These are phyloP conservation scores for Sebastolobus altivelis DNA, from an alignment of 2,797 vertebrate species.

Conservation along the genomic window DNA sequence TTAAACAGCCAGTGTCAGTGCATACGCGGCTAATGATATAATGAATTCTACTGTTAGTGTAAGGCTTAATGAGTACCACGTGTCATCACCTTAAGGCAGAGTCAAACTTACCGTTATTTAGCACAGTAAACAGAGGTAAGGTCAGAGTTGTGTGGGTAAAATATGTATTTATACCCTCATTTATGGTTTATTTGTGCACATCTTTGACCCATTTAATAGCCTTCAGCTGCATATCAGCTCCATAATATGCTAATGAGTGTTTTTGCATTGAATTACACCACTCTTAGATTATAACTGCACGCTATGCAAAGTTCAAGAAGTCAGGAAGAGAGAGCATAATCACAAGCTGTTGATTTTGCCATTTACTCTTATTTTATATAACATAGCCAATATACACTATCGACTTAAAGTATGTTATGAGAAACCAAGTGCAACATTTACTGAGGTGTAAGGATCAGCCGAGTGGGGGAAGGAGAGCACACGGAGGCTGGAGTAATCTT, in stretches of 20 bases:
- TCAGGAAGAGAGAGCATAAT: neutral
- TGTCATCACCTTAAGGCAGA: conserved; percentile 29
- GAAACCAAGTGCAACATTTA: neutral
- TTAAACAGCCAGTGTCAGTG: conserved; percentile 33
- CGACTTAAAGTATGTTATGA: neutral
- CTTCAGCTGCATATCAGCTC: conserved; percentile 2
- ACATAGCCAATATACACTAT: neutral
- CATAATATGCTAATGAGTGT: neutral
- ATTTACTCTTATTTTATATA: neutral
- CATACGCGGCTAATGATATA: conserved; percentile 45
- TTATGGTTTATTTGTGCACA: conserved; percentile 17
- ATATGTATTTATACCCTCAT: neutral
- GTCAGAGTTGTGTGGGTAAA: conserved; percentile 17
- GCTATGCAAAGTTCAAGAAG: neutral
- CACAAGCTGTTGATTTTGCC: neutral
- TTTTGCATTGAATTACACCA: neutral
- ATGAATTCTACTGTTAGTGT: conserved; percentile 35
- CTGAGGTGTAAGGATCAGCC: neutral
- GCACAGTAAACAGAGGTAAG: conserved; percentile 14
- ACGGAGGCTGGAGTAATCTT: neutral
- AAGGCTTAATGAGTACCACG: conserved; percentile 26
- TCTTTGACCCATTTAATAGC: conserved; percentile 20
- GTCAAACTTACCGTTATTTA: conserved; percentile 12
- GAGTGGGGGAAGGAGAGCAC: neutral
- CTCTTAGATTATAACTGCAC: neutral